Base-by-base conservation (phyloP, 2,113 vertebrate species). In the Neodon shergylaensis region DNA sequence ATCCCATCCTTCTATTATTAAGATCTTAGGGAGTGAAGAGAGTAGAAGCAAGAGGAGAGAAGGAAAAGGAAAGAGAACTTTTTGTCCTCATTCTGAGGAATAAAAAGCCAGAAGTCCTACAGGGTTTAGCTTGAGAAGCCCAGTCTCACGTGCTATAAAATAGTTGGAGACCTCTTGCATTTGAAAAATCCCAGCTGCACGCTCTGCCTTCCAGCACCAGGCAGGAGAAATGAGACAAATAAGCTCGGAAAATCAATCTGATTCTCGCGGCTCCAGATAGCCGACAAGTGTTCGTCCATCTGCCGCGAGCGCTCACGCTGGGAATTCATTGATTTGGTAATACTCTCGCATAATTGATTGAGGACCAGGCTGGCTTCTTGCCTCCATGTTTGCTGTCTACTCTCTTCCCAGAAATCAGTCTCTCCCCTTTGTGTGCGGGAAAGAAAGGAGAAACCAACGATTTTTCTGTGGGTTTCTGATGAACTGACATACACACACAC, bases 261-360 rank as follows among this genome's bases (percentile, higher is more conserved):
- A 97, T 96, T 97, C 98, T 98, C 90, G 28, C 49, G 88, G 97
- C 97, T 98, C 98, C 98, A 98, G 98, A 99, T 98, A 98, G 98
- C 98, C 72, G 98, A 98, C 99, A 99, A 99, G 99, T 99, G 99
- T 99, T 99, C 98, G 97, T 99, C 99, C 99, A 99, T 99, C 99
- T 99, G 99, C 99, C 88, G 63, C 98, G 88, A 99, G 99, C 99
- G 98, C 98, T 99, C 98, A 98, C 97, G 98, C 98, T 98, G 98
- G 97, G 98, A 98, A 97, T 94, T 97, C 42, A n/a, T 98, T 97
- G 98, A 98, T 98, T 98, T 96, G 98, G 96, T 97, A 97, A 96
- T 97, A 95, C 33, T 19, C 92, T 42, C 52, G 82, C 39, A 90
- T 98, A 99, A 99, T 98, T 98, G 98, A 98, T 98, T 97, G 98